Evolutionary conservation across 2,888 invertebrate species (phyloP), one percentile per base, ranked within the genome.

Genomic region (Pseudanteris insignis): DNA sequence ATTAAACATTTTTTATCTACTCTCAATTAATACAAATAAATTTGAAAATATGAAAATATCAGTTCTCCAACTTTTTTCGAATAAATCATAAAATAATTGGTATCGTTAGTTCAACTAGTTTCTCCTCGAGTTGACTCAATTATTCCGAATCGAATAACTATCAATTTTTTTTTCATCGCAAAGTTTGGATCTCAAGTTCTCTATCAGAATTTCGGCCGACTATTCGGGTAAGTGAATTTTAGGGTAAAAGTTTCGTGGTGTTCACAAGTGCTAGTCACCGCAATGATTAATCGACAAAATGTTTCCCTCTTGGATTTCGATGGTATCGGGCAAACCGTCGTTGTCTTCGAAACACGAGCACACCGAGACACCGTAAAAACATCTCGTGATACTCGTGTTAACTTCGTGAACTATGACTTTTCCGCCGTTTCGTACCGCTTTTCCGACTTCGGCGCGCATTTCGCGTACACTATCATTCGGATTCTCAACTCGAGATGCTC

Each of bases 401-500:
- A 51, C 58, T 36, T 15, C 12, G 11, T 37, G 51, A 46, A 46
- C 47, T 29, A 47, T 38, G 59, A 59, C 59, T 59, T 59, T 59
- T 46, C 59, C 46, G 50, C 51, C 34, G 51, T 53, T 59, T 59
- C 47, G 38, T 51, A 33, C 29, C 29, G 51, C 43, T 18, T 43
- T n/a, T 15, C 12, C 12, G 9, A 2, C 13, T 12, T 8, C 14
- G 6, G 26, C 9, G 8, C 26, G n/a, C n/a, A 18, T 38, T 1
- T 30, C 9, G 26, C 32, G 46, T 28, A 36, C 28, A 40, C 36
- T 18, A 14, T 26, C 14, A 25, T 41, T 30, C 36, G 59, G 57
- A 65, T 63, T 40, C 21, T 10, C 25, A 38, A n/a, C 32, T 36
- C 10, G 37, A 34, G 62, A 65, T 59, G 54, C 73, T 74, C 74